Evolutionary conservation across 2,888 invertebrate species (phyloP).

Genomic region (Andrena dorsata): DNA sequence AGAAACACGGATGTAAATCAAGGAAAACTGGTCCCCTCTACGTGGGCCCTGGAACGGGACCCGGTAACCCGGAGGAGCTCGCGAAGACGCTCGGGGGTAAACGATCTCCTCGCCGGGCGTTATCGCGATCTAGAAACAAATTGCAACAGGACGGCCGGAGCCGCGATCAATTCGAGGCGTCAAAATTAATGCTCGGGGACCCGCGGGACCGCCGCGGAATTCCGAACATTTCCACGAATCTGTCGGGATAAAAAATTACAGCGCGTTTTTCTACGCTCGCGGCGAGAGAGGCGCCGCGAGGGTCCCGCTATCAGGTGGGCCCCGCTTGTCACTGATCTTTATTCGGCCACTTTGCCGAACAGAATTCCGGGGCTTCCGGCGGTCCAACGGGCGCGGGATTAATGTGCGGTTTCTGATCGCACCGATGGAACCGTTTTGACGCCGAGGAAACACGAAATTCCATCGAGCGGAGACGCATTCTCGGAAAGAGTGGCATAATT

Average conservation of each 20-base stretch:
- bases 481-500: slow-evolving; percentile 49
- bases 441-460: slow-evolving; percentile 17
- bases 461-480: slow-evolving; percentile 17
- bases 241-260: slow-evolving; percentile 17
- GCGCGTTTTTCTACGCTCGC: slow-evolving; percentile 8
- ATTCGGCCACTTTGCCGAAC: slow-evolving; percentile 27
- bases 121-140: slow-evolving; percentile 61
- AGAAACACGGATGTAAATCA: slow-evolving; percentile 39
- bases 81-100: slow-evolving; percentile 23
- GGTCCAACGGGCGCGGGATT: slow-evolving; percentile 46
- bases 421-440: slow-evolving; percentile 1
- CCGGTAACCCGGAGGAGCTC: slow-evolving; percentile 11
- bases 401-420: slow-evolving; percentile 47
- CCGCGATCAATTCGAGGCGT: slow-evolving; percentile 38
- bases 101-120: slow-evolving; percentile 28
- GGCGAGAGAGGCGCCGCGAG: slow-evolving; percentile 43
- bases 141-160: slow-evolving; percentile 32
- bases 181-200: slow-evolving; percentile 37
- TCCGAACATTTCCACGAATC: slow-evolving; percentile 47
- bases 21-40: slow-evolving; percentile 29
- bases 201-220: slow-evolving; percentile 30
- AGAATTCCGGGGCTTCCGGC: slow-evolving; percentile 69
- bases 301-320: slow-evolving; percentile 46
- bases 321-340: slow-evolving; percentile 58
- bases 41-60: neutral